Conservation (phyloP, 2,888 invertebrate genomes). For the Toxonevra muliebris region DNA sequence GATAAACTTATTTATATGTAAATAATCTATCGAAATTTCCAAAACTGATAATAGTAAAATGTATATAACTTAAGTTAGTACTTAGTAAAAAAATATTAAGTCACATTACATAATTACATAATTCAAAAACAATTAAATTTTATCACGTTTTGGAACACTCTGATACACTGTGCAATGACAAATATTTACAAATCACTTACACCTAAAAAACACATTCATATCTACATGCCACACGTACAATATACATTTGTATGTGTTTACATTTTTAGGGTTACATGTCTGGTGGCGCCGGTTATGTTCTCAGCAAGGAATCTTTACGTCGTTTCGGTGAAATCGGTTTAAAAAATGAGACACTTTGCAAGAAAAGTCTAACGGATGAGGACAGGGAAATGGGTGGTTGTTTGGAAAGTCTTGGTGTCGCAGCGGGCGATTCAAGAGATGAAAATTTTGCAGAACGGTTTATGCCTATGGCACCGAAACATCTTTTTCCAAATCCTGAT, state of each 20-base stretch:
- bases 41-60: no score
- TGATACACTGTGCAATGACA: background rate
- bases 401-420: constrained; percentile 84
- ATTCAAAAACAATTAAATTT: no score
- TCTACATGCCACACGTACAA: background rate
- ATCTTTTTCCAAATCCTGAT: constrained; percentile 80
- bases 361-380: constrained; percentile 65
- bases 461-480: constrained; percentile 81
- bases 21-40: no score
- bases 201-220: background rate
- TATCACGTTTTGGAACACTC: background rate
- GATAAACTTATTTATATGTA: no score
- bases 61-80: no score
- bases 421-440: constrained; percentile 90
- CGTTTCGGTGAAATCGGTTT: constrained; percentile 79
- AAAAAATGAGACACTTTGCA: constrained; percentile 67
- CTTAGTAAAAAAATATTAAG: no score
- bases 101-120: no score
- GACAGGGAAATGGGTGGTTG: constrained; percentile 71
- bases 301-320: constrained; percentile 82
- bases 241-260: background rate
- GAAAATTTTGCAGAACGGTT: constrained; percentile 86
- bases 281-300: constrained; percentile 92
- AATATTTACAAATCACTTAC: background rate
- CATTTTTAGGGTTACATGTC: constrained; percentile 82